Percentiles rank a stretch among this genome's conserved stretches.
phyloP scores from a whole-genome alignment of 2,888 invertebrate species.

The Thecocarcelia acutangulata region DNA sequence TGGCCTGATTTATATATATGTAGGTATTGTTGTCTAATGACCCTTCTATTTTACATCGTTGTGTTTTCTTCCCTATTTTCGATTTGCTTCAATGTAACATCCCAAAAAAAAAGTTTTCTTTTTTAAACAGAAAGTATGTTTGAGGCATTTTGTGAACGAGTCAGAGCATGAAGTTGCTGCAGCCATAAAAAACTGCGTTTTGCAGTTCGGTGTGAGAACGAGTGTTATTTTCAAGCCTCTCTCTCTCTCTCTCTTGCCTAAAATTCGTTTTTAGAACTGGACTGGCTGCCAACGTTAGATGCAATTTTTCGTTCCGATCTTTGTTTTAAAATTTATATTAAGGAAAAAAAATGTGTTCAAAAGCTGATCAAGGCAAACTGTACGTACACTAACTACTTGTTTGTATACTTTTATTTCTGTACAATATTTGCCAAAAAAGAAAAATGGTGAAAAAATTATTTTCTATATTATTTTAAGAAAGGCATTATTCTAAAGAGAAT shows the following conservation, averaged over 20 bases:
- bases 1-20: conserved; percentile 22
- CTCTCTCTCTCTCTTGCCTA: conserved; percentile 61
- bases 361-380: conserved; percentile 58
- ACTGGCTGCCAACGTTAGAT: conserved; percentile 55
- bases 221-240: conserved; percentile 35
- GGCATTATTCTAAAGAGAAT: conserved; percentile 45
- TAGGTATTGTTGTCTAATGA: conserved; percentile 35
- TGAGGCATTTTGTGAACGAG: not conserved
- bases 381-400: conserved; percentile 40
- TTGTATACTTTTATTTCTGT: not conserved
- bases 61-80: conserved; percentile 54
- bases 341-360: conserved; percentile 50
- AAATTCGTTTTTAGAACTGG: conserved; percentile 62
- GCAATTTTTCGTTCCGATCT: conserved; percentile 50
- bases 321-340: conserved; percentile 28
- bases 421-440: conserved; percentile 27
- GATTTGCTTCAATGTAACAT: conserved; percentile 38
- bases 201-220: conserved; percentile 18
- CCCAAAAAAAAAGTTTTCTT: conserved; percentile 34
- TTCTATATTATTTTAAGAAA: conserved; percentile 47
- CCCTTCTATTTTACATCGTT: conserved; percentile 65
- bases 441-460: conserved; percentile 14
- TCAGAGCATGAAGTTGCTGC: conserved; percentile 18
- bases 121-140: conserved; percentile 52
- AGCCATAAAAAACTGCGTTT: conserved; percentile 28